Evolutionary conservation across 2,888 invertebrate genomes (phyloP), one percentile per base, ranked within the genome.

Genomic region (Volucella zonaria): DNA sequence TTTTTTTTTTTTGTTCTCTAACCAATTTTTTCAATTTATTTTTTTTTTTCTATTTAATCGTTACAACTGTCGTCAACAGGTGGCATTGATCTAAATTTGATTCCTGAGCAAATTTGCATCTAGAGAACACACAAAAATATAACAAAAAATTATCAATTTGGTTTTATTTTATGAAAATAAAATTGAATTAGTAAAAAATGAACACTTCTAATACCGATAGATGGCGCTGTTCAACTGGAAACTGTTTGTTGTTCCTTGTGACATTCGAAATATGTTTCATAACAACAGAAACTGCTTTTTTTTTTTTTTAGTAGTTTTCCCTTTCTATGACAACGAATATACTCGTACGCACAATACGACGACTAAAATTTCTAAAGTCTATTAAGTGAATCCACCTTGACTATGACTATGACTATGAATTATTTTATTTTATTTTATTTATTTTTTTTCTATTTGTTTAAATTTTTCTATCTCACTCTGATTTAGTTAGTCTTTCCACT

Each of bases 361-460:
- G 62, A 80, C 67, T 58, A 77, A 85, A 81, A 79, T 79, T 79
- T 79, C 51, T 71, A 85, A 70, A 80, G 73, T 85, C 62, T 77
- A 77, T 77, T 58, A 68, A 81, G 54, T 58, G 71, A 64, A 81
- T 77, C 76, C 58, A 85, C 85, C 85, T 85, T 85, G 85, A 81
- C 76, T 81, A 83, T 83, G 82, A 83, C 82, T 81, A 83, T 83
- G 82, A 83, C 82, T 83, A 81, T 85, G 85, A 85, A 81, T 81
- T 75, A 56, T 73, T 49, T 66, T 79, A 40, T 66, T 54, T 14
- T 54, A 18, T 45, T 45, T 15, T 8, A 40, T n/a, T 49, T 56
- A 56, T 51, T 10, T 76, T 56, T 14, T 52, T 64, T 23, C 45
- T 15, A n/a, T 14, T 74, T 45, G 59, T 42, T 68, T 45, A n/a